Evolutionary conservation across 2,797 vertebrate species (phyloP), one percentile per base, ranked within the genome.

Genomic region (Bradypodion ventrale): DNA sequence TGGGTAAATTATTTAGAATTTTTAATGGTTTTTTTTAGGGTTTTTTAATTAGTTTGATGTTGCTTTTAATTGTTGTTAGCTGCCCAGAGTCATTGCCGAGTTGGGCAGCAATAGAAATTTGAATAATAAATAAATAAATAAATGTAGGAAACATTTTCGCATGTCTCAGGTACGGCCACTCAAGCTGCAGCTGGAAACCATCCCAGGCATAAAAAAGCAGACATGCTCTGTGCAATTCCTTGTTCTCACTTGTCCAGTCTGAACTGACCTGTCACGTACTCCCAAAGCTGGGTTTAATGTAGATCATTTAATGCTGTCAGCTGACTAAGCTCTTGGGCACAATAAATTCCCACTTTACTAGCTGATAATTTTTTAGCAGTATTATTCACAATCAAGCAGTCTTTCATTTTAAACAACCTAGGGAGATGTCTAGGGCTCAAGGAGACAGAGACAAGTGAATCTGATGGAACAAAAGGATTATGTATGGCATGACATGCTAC

Each of bases 291-390:
- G 88, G 59, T 91, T 90, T 93, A 95, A 94, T 95, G 89, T 35
- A 59, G 78, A 83, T 84, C 94, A 92, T 92, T 94, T 94, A 93
- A 91, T 89, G 81, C n/a, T 75, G 90, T 66, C 87, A 90, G 87
- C 73, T 88, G 90, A 89, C 92, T 94, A 93, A 94, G 90, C 93
- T 94, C 94, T 90, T 88, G 94, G 93, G 93, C 89, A 85, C 95
- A 84, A 87, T 95, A 95, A 60, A 92, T 90, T 94, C 95, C 66
- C 91, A 86, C 93, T 95, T 95, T 94, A 95, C 93, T 82, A 94
- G 94, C 94, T 94, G 93, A 94, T 96, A 95, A 96, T 95, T 91
- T 96, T 96, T 95, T 94, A 94, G 91, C 90, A 92, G 93, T 90
- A 15, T 94, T 93, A 95, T 94, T 95, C 93, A 93, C 92, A 89